Percentiles rank a stretch among this genome's conserved stretches.
phyloP scores from a whole-genome alignment of 2,113 vertebrate species.

The Sarotherodon lohbergeri region DNA sequence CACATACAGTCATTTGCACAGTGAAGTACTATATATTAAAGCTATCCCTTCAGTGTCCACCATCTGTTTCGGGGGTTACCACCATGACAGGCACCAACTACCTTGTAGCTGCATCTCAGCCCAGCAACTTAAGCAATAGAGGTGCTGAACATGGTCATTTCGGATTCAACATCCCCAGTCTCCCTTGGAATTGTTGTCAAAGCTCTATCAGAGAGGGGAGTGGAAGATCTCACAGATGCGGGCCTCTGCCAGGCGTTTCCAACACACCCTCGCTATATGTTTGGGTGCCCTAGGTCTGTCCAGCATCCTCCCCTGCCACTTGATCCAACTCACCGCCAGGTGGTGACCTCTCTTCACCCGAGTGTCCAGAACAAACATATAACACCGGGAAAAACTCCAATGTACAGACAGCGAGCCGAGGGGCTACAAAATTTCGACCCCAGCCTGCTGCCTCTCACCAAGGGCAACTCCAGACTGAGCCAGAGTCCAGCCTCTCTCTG shows the following conservation, averaged over 20 bases:
- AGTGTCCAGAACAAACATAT: background rate
- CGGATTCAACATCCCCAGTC: background rate
- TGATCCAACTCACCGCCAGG: background rate
- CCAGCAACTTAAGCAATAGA: background rate
- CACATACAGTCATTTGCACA: background rate
- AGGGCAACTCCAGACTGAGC: background rate
- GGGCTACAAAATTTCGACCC: background rate
- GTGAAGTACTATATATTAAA: background rate
- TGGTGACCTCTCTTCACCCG: background rate
- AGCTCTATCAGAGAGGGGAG: rapidly evolving
- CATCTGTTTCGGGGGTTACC: background rate
- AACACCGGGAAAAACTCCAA: background rate
- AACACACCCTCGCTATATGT: background rate
- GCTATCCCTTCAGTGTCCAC: background rate
- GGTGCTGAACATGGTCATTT: rapidly evolving
- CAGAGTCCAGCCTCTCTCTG: background rate
- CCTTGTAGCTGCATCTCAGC: background rate
- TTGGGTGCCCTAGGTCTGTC: background rate
- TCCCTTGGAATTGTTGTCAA: background rate
- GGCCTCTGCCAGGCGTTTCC: background rate
- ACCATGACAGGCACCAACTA: background rate
- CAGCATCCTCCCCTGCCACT: background rate
- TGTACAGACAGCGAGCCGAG: background rate
- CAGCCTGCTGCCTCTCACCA: background rate
- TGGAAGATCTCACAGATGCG: background rate